Base-by-base conservation (phyloP, 2,888 invertebrate species). In the Diplolepis rosae region DNA sequence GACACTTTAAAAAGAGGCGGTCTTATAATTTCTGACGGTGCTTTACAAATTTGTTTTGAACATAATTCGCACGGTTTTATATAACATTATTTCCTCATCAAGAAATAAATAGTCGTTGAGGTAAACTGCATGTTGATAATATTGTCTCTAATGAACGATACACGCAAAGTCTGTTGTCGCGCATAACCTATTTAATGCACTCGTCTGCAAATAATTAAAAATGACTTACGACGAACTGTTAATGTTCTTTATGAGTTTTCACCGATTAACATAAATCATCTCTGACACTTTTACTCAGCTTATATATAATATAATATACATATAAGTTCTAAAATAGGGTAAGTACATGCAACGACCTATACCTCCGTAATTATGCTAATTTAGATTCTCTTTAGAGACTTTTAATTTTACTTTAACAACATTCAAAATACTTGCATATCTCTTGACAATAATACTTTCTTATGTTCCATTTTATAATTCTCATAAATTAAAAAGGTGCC, bases 201-300 rank as follows among this genome's bases (percentile, higher is more conserved):
- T 7, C 9, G 13, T 24, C 35, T 61, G 39, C 7, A 3, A 39
- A 61, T 42, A 61, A 61, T 61, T 61, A 42, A 61, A 61, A 61
- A 61, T 61, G 61, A 61, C 61, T 61, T 61, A 61, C 39, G 61
- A 27, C 61, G 24, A 61, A 61, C 61, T 24, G 61, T 61, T 61
- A 42, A 61, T 61, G 24, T 61, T 61, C n/a, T 18, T 61, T 42
- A 61, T n/a, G 61, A 61, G 61, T 61, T 61, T 61, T 61, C 39
- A 39, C 61, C 39, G 27, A 61, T 61, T 42, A 61, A 27, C 61
- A 39, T 61, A 61, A 61, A 35, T 61, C 61, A 61, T 24, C 24
- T 42, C 24, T 39, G 61, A 42, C 61, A 39, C 39, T 39, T 39
- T 35, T 22, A 24, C 35, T 61, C 32, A 24, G n/a, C 24, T 35